Evolutionary conservation across 1,140 invertebrate species (phyloP), one percentile per base, ranked within the genome.

Genomic region (Mylabris phalerata): DNA sequence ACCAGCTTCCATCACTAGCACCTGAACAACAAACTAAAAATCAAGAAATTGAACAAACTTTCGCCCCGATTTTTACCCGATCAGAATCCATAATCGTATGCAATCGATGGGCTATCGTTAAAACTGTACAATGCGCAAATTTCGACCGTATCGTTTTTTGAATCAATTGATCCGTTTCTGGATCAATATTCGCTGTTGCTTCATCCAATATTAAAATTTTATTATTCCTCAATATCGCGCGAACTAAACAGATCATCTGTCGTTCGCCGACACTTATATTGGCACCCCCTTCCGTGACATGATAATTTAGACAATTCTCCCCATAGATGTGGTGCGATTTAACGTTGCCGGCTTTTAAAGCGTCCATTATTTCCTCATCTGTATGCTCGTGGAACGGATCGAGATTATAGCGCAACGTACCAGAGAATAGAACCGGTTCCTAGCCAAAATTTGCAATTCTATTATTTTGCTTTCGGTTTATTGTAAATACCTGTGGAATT

Each of bases 101-200:
- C 1, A 92, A 73, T 40, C 90, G 77, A 74, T 92, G 89, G 25
- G 88, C 89, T 55, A 91, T 89, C 1, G 88, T 89, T 4, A 92
- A 70, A 4, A 91, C 86, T 0, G 89, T 92, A 59, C 84, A 85
- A 2, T 78, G 64, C 2, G 71, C 69, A 59, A 86, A 85, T 67
- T 82, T 80, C 2, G 71, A 72, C 13, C 82, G 68, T 39, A 86
- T 86, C 0, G 83, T 85, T 51, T 75, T 72, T 63, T 85, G 83
- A 44, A 85, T 85, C 2, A 84, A 71, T 2, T 70, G 73, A 69
- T 85, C 83, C 9, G 84, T 85, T 63, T 77, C 73, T 0, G 77
- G 74, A 71, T 90, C 88, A 2, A 91, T 83, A 51, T 87, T 85
- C 2, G 88, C 88, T 0, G 89, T 90, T 0, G 89, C 89, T 73